phyloP scores from a whole-genome alignment of 2,888 invertebrate genomes.

The Hololepta plana region DNA sequence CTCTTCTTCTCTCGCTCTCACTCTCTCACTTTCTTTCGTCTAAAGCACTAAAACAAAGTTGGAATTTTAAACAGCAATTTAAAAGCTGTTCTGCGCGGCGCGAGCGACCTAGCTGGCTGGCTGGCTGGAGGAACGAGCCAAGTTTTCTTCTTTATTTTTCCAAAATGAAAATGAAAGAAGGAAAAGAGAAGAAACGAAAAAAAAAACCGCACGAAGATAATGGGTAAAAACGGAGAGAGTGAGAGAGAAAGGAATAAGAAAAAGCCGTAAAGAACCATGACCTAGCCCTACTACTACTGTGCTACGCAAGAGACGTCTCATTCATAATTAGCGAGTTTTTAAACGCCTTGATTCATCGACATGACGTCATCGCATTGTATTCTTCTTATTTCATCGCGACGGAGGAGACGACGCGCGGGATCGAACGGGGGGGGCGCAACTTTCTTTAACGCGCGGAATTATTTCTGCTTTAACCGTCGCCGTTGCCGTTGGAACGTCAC shows the following conservation, averaged over 20 bases:
- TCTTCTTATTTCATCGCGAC: conserved; percentile 16
- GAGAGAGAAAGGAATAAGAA: conserved; percentile 18
- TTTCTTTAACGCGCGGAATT: no score
- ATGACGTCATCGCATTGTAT: conserved; percentile 14
- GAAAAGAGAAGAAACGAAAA: conserved; percentile 5
- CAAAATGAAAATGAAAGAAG: conserved; percentile 14
- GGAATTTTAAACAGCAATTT: conserved; percentile 29
- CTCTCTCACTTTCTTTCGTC: conserved; percentile 5
- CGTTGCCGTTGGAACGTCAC: no score
- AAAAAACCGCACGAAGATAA: conserved; percentile 10
- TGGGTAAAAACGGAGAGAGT: conserved; percentile 6
- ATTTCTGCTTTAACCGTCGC: no score
- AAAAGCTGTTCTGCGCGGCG: conserved; percentile 23
- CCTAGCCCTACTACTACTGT: conserved; percentile 29
- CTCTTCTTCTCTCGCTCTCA: conserved; percentile 1
- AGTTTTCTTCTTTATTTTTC: conserved; percentile 22
- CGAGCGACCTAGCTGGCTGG: conserved; percentile 9
- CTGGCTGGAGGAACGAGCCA: conserved; percentile 12
- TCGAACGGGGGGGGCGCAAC: no score
- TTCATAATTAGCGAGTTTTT: conserved; percentile 31
- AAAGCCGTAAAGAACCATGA: conserved; percentile 27
- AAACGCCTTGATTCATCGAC: conserved; percentile 21
- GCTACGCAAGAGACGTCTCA: no score
- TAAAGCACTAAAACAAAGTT: conserved; percentile 27
- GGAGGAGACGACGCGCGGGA: conserved; percentile 5